phyloP scores from a whole-genome alignment of 2,888 invertebrate species.

The Zygaena filipendulae region DNA sequence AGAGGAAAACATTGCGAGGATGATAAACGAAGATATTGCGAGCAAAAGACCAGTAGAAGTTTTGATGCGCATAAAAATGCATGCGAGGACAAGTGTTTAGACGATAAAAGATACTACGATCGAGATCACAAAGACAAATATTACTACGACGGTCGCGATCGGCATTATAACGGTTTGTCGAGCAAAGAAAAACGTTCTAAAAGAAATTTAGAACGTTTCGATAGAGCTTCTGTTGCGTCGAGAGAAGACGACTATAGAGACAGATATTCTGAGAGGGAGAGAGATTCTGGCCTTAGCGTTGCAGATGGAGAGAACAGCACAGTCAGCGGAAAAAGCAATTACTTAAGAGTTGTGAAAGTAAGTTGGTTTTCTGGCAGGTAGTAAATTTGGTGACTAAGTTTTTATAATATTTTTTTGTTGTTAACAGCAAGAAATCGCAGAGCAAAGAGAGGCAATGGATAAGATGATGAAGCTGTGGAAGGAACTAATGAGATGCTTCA shows the following conservation, averaged over 20 bases:
- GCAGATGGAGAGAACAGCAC: slow-evolving; percentile 52
- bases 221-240: slow-evolving; percentile 38
- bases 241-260: slow-evolving; percentile 44
- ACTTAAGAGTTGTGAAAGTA: slow-evolving; percentile 50
- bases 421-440: slow-evolving; percentile 52
- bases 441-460: slow-evolving; percentile 59
- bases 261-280: slow-evolving; percentile 42
- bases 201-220: slow-evolving; percentile 34
- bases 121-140: slow-evolving; percentile 23
- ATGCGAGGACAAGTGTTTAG: slow-evolving; percentile 33
- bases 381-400: no score
- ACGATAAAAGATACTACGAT: slow-evolving; percentile 28
- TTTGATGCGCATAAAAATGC: slow-evolving; percentile 37
- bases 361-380: slow-evolving; percentile 6
- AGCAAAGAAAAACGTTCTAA: slow-evolving; percentile 29
- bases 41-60: slow-evolving; percentile 45
- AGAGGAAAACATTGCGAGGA: slow-evolving; percentile 30
- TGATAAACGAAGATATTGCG: slow-evolving; percentile 29
- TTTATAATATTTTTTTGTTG: slow-evolving; percentile 1
- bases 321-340: slow-evolving; percentile 47
- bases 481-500: slow-evolving; percentile 57
- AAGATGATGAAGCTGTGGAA: slow-evolving; percentile 65
- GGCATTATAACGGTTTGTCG: slow-evolving; percentile 12
- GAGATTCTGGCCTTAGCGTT: slow-evolving; percentile 51
- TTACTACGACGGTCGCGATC: slow-evolving; percentile 27